A percentile compares a stretch with the other conserved stretches of the same genome.
These are phyloP conservation scores for Manis pentadactyla DNA, from an alignment of 2,797 vertebrate species.

Conservation along the genomic window DNA sequence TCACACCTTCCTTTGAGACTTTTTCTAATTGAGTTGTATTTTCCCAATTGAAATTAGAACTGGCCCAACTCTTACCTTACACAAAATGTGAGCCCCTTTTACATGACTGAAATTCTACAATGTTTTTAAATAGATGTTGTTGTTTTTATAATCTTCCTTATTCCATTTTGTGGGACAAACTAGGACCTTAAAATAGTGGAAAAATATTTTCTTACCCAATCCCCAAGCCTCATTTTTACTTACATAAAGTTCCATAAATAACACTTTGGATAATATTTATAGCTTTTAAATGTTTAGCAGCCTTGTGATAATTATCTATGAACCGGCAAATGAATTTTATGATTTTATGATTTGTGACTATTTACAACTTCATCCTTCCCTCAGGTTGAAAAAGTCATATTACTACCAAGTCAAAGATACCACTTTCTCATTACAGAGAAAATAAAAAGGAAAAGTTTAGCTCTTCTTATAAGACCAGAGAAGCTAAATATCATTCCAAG, in stretches of 20 bases:
- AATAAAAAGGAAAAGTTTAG: conserved; percentile 41
- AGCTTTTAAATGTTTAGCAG: conserved; percentile 45
- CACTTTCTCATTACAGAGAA: conserved; percentile 56
- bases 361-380: conserved; percentile 47
- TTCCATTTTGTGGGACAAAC: conserved; percentile 60
- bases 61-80: not conserved
- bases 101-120: conserved; percentile 48
- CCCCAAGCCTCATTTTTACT: conserved; percentile 9
- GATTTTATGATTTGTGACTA: conserved; percentile 56
- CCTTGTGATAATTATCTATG: conserved; percentile 61
- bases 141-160: conserved; percentile 46
- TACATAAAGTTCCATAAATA: conserved; percentile 53
- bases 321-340: conserved; percentile 58
- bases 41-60: conserved; percentile 72
- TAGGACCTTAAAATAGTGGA: conserved; percentile 32
- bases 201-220: conserved; percentile 64
- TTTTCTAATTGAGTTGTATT: conserved; percentile 74
- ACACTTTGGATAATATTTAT: conserved; percentile 41
- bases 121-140: conserved; percentile 54
- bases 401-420: not conserved
- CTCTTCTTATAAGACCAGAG: conserved; percentile 42
- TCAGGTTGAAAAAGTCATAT: conserved; percentile 27
- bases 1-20: conserved; percentile 71
- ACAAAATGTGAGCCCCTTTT: conserved; percentile 52
- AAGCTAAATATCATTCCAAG: conserved; percentile 32